Evolutionary conservation across 2,113 vertebrate species (phyloP), one percentile per base, ranked within the genome.

Genomic region (Hippoglossus stenolepis): DNA sequence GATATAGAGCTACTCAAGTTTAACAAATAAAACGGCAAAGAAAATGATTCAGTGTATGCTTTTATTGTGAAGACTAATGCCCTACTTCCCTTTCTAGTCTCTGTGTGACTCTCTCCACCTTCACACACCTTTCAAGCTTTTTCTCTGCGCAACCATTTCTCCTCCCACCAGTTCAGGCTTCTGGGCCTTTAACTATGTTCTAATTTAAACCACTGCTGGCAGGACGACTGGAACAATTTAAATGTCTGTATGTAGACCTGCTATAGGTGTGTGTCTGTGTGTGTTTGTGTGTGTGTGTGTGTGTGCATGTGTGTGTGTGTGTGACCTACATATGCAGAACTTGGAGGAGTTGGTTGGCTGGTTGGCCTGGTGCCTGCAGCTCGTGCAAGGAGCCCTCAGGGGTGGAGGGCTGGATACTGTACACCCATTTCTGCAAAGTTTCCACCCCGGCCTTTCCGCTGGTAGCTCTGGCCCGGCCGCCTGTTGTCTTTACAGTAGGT

Each of bases 81-180:
- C 12, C 35, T 14, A 31, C 43, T 74, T 87, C 58, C 79, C 53
- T 65, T 49, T 84, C 10, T 43, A 63, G 59, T 65, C 62, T 26
- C 18, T 58, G 59, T 72, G 21, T 60, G 53, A 79, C 69, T 85
- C 49, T 72, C 56, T 70, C 31, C 31, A 81, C 68, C 71, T 88
- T 88, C 74, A 91, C 83, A 59, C 23, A 80, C 65, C 82, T 79
- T 70, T 73, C 57, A 70, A 84, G 85, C 71, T 85, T 91, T 89
- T 88, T 72, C 77, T 73, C 83, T 90, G 87, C 79, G 79, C 91
- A 88, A 83, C 74, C 73, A 74, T 84, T 84, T 88, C 85, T 87
- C 86, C 88, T 89, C 83, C 88, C 82, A 83, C 72, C 40, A 73
- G 62, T 65, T 8, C 75, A 87, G 85, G 88, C 91, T 76, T 83